Base-by-base conservation (phyloP, 2,888 invertebrate species). In the Heliothis peltigera region DNA sequence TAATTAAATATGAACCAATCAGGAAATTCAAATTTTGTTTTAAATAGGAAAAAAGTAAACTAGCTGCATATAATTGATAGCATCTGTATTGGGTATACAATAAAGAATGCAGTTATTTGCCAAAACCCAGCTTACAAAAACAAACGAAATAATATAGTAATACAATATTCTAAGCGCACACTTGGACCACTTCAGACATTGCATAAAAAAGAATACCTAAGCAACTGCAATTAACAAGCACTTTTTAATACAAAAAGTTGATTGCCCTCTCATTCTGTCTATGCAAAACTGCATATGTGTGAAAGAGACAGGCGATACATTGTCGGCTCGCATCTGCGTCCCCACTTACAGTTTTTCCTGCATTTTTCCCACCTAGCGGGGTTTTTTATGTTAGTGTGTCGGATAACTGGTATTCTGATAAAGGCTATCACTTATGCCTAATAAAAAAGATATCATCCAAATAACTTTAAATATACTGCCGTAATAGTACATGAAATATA, bases 291-390 rank as follows among this genome's bases (percentile, higher is more conserved):
- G 28, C 32, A 42, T 64, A 68, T 28, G 81, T 72, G 64, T 63
- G 77, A 87, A 61, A 63, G 75, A 64, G 85, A 85, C 52, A 62
- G 75, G 32, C 53, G 64, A 53, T 65, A 73, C 64, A 77, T 74
- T 79, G 80, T 80, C 76, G 75, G 71, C 65, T 80, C 81, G 70
- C 85, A 85, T 85, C 81, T 87, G 86, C 77, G 82, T 83, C 84
- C 82, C 81, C 85, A 84, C 82, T 85, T 86, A 84, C 81, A 83
- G 81, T 86, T 85, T 84, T 87, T 82, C 83, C 84, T 81, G 81
- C 80, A 81, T 84, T 87, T 86, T 88, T 84, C 79, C 83, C 84
- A 87, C 82, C 82, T 82, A 81, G 79, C 77, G 66, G 67, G 71
- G 62, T 83, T 85, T 85, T 82, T 83, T 83, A 77, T 84, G 78